Base-by-base conservation (phyloP, 92 coral and sea anemone genomes). In the Palythoa heliodiscus region DNA sequence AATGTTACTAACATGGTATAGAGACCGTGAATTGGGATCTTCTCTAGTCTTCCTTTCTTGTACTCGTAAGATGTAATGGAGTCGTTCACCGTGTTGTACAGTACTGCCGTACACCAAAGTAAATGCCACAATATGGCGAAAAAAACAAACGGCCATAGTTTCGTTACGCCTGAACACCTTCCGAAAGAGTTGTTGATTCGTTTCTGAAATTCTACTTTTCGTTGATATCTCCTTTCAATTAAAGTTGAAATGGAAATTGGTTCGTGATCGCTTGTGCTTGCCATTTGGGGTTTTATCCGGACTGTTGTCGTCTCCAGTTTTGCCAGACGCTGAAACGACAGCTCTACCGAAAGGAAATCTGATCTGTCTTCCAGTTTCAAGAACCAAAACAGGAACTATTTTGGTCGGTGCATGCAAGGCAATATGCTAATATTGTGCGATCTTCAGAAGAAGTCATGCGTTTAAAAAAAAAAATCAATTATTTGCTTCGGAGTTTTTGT, bases 71-170 rank as follows among this genome's bases (percentile, higher is more conserved):
- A 60, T 11, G 48, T 48, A 7, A 80, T 80, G 47, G 84, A 80
- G 75, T 80, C 84, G 58, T 80, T 80, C 5, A 80, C 72, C 3
- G 74, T 80, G 20, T 80, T 80, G 75, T 47, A 80, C n/a, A 80
- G 8, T 0, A 80, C 84, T 11, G 43, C 40, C 1, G 57, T 29
- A 24, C 73, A 47, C 84, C 75, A 67, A 15, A 80, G 23, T 22
- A 80, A 67, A 22, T 80, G 84, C 84, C 71, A 67, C 55, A 80
- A 11, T 35, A 80, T 73, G 5, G 53, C 74, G 14, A 63, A 47
- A 7, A 66, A 1, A 10, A 80, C 63, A 67, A 48, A 80, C 22
- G 75, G 84, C 20, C 71, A 67, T 47, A 25, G 17, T 70, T 47
- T 80, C 13, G 84, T 66, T 24, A 80, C 40, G 19, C 84, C 74